Evolutionary conservation across 1,140 invertebrate genomes (phyloP).

Genomic region (Drosophila lacteicornis): DNA sequence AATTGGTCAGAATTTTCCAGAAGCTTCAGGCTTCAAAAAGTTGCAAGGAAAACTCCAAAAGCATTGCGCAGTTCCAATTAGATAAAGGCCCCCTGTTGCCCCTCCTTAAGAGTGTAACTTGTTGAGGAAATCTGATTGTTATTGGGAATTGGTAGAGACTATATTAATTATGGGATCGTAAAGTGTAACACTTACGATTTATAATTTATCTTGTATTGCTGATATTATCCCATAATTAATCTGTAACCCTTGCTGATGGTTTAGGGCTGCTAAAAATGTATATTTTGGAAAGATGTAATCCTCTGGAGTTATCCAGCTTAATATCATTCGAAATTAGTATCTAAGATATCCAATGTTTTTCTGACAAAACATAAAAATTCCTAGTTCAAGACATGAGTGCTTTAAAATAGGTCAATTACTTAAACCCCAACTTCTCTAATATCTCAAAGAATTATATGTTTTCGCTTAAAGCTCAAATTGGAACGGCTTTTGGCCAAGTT

Average conservation of each 20-base stretch:
- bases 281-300: background rate
- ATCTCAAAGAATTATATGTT: background rate
- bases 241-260: background rate
- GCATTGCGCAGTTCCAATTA: slow-evolving; percentile 62
- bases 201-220: background rate
- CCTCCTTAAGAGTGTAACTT: slow-evolving; percentile 34
- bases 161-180: slow-evolving; percentile 56
- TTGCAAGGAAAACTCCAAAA: slow-evolving; percentile 35
- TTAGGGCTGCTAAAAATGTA: background rate
- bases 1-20: slow-evolving; percentile 56
- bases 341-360: background rate
- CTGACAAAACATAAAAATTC: too few species aligned
- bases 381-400: background rate
- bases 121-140: slow-evolving; percentile 46
- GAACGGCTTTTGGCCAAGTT: slow-evolving; percentile 11
- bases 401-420: background rate
- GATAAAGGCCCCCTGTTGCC: slow-evolving; percentile 28
- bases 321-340: background rate
- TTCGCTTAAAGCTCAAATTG: background rate
- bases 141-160: slow-evolving; percentile 60
- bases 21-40: slow-evolving; percentile 46
- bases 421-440: background rate
- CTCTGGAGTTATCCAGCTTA: too few species aligned
- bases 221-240: background rate
- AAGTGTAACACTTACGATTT: background rate